These are phyloP conservation scores for Ondatra zibethicus DNA, from an alignment of 2,113 vertebrate genomes.

Conservation along the genomic window DNA sequence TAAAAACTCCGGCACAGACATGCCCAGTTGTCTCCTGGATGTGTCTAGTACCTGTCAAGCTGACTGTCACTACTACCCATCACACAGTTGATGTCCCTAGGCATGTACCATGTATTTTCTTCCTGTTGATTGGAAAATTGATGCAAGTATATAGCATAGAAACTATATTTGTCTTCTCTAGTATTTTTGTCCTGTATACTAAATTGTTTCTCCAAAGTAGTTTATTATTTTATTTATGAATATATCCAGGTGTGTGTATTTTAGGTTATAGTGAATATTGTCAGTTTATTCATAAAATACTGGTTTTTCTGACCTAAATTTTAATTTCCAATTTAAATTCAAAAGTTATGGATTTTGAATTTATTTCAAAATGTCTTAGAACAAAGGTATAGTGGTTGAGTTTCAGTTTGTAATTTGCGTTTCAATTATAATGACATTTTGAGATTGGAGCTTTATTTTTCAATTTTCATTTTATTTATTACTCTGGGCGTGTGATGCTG, in stretches of 20 bases:
- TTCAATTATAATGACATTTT: neutral
- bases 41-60: neutral
- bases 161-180: neutral
- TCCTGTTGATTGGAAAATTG: neutral
- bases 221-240: conserved; percentile 9
- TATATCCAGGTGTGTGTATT: neutral
- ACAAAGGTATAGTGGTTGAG: neutral
- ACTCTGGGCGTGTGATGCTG: neutral
- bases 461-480: neutral
- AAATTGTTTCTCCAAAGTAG: neutral
- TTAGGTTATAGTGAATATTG: neutral
- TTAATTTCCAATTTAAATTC: neutral
- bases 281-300: neutral
- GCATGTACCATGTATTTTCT: neutral
- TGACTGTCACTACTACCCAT: neutral
- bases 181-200: neutral
- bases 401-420: conserved; percentile 41
- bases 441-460: neutral
- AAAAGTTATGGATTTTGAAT: neutral
- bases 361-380: neutral
- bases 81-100: neutral
- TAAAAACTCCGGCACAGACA: too few relatives aligned
- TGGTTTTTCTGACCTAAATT: neutral
- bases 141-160: neutral
- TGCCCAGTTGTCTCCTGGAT: neutral